Evolutionary conservation across 1,140 invertebrate genomes (phyloP).

Genomic region (Ceratosolen fusciceps): DNA sequence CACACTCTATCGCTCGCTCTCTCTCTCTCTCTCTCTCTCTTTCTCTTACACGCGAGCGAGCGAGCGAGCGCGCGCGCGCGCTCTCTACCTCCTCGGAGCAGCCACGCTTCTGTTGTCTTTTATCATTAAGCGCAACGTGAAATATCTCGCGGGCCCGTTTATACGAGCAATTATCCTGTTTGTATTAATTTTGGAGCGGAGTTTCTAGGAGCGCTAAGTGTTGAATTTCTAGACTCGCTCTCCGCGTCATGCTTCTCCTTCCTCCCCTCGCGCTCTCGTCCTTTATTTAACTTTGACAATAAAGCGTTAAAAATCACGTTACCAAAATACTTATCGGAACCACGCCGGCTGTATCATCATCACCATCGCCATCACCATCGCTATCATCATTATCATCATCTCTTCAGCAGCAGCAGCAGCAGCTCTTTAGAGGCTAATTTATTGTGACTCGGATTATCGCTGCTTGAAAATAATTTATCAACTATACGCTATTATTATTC

Average conservation of each 20-base stretch:
- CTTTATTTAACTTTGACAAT: background rate
- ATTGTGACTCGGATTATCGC: background rate
- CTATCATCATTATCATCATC: no score
- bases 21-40: background rate
- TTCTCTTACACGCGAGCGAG: background rate
- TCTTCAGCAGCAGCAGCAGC: no score
- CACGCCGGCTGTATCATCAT: no score
- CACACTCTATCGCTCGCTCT: no score
- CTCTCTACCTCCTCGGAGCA: background rate
- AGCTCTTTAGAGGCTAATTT: background rate
- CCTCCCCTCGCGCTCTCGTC: background rate
- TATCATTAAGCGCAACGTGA: constrained; percentile 9
- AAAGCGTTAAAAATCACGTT: background rate
- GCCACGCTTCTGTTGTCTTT: background rate
- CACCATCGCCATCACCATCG: no score
- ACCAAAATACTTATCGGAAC: background rate
- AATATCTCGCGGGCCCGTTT: background rate
- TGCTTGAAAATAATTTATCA: background rate
- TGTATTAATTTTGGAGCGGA: constrained; percentile 2
- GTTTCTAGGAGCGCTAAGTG: background rate
- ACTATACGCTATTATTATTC: background rate
- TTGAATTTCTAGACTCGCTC: background rate
- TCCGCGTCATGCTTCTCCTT: background rate
- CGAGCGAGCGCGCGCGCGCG: background rate
- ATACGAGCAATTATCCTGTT: constrained; percentile 19